These are phyloP conservation scores for Lepidurus apus DNA, from an alignment of 1,140 invertebrate genomes.

Conservation along the genomic window DNA sequence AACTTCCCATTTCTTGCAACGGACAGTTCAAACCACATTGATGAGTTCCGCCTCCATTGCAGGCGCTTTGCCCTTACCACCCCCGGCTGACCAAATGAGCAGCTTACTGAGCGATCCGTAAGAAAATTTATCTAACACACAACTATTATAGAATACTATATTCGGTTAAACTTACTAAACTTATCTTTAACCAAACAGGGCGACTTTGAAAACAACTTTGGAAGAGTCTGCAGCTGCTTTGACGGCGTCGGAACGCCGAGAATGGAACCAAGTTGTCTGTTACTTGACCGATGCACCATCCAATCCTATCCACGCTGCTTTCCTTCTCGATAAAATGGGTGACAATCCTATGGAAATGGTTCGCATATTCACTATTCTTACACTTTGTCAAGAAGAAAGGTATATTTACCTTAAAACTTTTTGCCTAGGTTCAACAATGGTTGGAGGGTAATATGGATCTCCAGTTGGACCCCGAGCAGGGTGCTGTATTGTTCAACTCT, in stretches of 20 bases:
- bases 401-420: background rate
- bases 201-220: background rate
- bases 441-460: background rate
- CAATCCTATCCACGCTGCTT: background rate
- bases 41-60: background rate
- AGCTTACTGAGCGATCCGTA: background rate
- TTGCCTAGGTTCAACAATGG: background rate
- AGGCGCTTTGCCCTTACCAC: background rate
- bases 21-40: background rate
- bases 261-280: background rate
- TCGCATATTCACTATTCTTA: background rate
- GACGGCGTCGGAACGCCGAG: background rate
- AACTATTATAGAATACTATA: background rate
- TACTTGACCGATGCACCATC: background rate
- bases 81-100: background rate
- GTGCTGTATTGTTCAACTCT: background rate
- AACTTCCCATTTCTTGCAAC: background rate
- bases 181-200: background rate
- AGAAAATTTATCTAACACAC: background rate
- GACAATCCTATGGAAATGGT: background rate
- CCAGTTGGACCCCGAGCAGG: background rate
- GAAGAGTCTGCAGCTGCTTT: background rate
- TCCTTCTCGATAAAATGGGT: background rate
- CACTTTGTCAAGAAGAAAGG: background rate
- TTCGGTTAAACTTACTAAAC: background rate